Conservation (phyloP, 1,140 invertebrate genomes). For the Euglossa dilemma region DNA sequence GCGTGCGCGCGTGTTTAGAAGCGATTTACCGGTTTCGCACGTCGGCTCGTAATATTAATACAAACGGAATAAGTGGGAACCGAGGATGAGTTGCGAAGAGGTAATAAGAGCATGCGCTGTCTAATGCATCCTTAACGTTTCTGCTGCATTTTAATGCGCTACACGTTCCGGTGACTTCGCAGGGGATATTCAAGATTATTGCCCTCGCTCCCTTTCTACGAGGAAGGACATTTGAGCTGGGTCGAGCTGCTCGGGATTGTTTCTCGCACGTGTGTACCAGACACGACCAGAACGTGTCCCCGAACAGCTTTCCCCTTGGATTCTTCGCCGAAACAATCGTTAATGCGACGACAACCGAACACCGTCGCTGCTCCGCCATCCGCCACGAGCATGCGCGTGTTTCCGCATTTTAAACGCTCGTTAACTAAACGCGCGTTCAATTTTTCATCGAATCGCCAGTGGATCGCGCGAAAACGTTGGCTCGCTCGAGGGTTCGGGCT, state of each 20-base stretch:
- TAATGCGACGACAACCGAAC: not conserved
- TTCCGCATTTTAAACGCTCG: too few species aligned
- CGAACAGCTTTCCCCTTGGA: not conserved
- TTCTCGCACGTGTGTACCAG: constrained; percentile 64
- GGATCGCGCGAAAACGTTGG: not conserved
- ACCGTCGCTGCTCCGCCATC: not conserved
- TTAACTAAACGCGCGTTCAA: too few species aligned
- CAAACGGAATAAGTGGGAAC: too few species aligned
- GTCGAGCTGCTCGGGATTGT: constrained; percentile 39
- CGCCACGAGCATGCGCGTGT: too few species aligned
- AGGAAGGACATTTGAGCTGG: constrained; percentile 59
- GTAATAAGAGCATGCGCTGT: not conserved
- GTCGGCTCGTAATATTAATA: too few species aligned
- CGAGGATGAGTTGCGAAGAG: not conserved
- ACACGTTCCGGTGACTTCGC: constrained; percentile 32
- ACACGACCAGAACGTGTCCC: constrained; percentile 28
- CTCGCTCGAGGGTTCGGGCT: too few species aligned
- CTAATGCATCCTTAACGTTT: constrained; percentile 5
- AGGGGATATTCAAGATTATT: constrained; percentile 49
- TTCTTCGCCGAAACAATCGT: constrained; percentile 12
- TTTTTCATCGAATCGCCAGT: not conserved
- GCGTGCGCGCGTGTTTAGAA: not conserved
- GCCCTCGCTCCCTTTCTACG: constrained; percentile 35
- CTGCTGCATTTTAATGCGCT: constrained; percentile 28
- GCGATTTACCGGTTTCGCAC: not conserved